A percentile compares a stretch with the other conserved stretches of the same genome.
These are phyloP conservation scores for Morone chrysops DNA, from an alignment of 2,113 vertebrate genomes.

Conservation along the genomic window DNA sequence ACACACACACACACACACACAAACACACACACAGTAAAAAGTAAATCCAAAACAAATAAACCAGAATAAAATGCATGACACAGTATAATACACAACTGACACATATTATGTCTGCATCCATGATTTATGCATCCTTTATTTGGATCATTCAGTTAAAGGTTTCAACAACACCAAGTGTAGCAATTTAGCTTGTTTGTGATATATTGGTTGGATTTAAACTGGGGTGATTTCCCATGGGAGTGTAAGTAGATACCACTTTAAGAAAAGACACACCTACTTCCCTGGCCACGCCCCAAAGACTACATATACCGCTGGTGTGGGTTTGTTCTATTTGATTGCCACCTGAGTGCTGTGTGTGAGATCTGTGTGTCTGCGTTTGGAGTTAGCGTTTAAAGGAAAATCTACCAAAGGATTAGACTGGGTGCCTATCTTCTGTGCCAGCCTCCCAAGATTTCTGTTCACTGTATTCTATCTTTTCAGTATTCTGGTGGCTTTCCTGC, in stretches of 20 bases:
- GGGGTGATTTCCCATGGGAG: no score
- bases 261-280: not conserved
- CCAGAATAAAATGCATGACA: not conserved
- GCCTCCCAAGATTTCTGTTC: not conserved
- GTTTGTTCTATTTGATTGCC: not conserved
- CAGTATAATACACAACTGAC: not conserved
- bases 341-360: not conserved
- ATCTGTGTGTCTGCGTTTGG: not conserved
- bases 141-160: no score
- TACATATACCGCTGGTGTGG: conserved; percentile 12
- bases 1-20: conserved; percentile 27
- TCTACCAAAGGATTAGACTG: not conserved
- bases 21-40: not conserved
- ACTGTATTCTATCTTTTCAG: not conserved
- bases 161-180: no score
- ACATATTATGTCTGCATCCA: not conserved
- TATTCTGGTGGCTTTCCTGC: no score
- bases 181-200: no score
- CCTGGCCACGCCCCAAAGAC: not conserved
- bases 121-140: not conserved
- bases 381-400: not conserved
- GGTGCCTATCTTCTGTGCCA: not conserved
- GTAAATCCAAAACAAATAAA: not conserved
- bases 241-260: not conserved
- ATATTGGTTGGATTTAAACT: not conserved